Base-by-base conservation (phyloP, 2,888 invertebrate genomes). In the Anthophora plumipes region DNA sequence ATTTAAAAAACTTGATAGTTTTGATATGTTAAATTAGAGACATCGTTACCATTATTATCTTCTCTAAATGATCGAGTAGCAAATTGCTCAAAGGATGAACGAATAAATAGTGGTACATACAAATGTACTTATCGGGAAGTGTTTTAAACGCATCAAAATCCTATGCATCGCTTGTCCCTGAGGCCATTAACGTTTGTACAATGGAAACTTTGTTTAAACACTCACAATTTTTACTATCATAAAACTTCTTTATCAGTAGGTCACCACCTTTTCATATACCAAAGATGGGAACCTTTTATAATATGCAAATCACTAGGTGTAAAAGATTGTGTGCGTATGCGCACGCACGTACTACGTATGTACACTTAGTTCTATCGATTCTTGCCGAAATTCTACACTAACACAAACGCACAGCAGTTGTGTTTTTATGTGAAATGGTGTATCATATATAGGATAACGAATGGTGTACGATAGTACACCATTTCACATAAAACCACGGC, bases 181-280 rank as follows among this genome's bases (percentile, higher is more conserved):
- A 52, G 43, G 70, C 55, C 67, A 54, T 63, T 64, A 75, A 81
- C 60, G 39, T 67, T 73, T 59, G 61, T 72, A 72, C 57, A 39
- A 57, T 43, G 48, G 60, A 77, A 54, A 82, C 59, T 59, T 63
- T 55, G 67, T 22, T 72, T 73, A 67, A 82, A 75, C 83, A 86
- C 74, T 85, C 67, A 63, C 77, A 71, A 81, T 81, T 85, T 82
- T 80, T 86, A 83, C 86, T 89, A 87, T 89, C 88, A 78, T 77
- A 61, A 77, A 85, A 87, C 76, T 83, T 85, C 79, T 55, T 85
- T 89, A 89, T 89, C 87, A 84, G 80, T 89, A 80, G 80, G 87
- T 88, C 88, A 89, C 89, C 89, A 89, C 89, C 88, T 89, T 89
- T 87, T 82, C 80, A 83, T 87, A 88, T 86, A 89, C 88, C 88